phyloP scores from a whole-genome alignment of 2,113 vertebrate species.

The Lepus europaeus region DNA sequence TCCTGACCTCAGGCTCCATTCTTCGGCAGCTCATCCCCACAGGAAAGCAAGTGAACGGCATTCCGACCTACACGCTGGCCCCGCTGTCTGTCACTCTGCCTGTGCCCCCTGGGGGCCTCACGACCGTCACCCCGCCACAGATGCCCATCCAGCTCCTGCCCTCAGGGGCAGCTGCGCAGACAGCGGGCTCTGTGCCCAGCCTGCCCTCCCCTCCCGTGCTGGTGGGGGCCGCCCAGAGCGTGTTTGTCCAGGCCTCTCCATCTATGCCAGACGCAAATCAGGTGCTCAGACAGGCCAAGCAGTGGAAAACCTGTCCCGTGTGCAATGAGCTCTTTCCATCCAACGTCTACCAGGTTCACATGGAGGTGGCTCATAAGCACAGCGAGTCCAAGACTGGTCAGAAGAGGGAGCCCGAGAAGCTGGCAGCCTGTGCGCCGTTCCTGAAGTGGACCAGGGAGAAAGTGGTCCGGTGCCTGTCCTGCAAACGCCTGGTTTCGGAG shows the following conservation, averaged over 20 bases:
- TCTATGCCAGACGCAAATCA: conserved; percentile 68
- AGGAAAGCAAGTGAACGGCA: conserved; percentile 96
- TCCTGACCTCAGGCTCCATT: conserved; percentile 93
- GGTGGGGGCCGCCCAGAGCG: conserved; percentile 72
- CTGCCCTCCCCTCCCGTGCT: conserved; percentile 85
- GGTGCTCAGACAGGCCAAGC: conserved; percentile 92
- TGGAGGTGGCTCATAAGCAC: conserved; percentile 93
- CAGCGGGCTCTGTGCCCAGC: conserved; percentile 81
- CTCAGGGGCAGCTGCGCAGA: conserved; percentile 84
- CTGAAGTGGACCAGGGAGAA: conserved; percentile 95
- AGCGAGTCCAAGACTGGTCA: conserved; percentile 76
- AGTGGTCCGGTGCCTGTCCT: conserved; percentile 93
- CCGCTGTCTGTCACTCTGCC: conserved; percentile 94
- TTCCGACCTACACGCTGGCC: conserved; percentile 95
- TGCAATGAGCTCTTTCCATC: conserved; percentile 98
- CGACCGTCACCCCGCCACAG: conserved; percentile 84
- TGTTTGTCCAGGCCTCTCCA: conserved; percentile 39
- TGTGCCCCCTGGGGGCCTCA: conserved; percentile 81
- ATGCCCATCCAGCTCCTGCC: conserved; percentile 88
- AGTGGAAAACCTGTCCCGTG: conserved; percentile 97
- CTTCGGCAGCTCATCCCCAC: conserved; percentile 96
- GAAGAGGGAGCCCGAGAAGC: conserved; percentile 83
- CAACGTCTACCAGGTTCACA: conserved; percentile 95
- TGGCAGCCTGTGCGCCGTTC: conserved; percentile 93
- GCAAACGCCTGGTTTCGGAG: conserved; percentile 93